These are phyloP conservation scores for Thecocarcelia acutangulata DNA, from an alignment of 2,888 invertebrate species.

Conservation along the genomic window DNA sequence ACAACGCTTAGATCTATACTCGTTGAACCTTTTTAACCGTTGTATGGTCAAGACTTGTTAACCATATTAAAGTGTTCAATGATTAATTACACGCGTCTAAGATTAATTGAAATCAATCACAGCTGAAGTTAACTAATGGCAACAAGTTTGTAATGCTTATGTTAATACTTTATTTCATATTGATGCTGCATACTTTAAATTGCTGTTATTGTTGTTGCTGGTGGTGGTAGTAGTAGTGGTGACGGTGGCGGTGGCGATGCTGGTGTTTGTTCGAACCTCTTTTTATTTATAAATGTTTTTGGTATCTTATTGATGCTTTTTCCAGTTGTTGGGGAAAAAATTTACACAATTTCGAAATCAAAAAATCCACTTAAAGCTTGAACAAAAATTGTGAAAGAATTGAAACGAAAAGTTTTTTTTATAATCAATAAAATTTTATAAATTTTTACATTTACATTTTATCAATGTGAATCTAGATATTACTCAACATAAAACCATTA, in stretches of 20 bases:
- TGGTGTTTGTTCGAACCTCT: slow-evolving; percentile 2
- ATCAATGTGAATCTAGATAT: too few species aligned
- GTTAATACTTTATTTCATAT: slow-evolving; percentile 64
- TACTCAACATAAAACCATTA: too few species aligned
- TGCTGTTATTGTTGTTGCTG: slow-evolving; percentile 28
- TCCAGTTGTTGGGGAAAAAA: slow-evolving; percentile 34
- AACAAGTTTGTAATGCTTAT: slow-evolving; percentile 79
- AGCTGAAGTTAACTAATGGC: slow-evolving; percentile 82
- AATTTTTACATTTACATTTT: not conserved
- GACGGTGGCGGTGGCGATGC: slow-evolving; percentile 16
- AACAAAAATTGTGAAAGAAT: slow-evolving; percentile 54
- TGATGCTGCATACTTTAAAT: slow-evolving; percentile 52
- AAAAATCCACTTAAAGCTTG: slow-evolving; percentile 61
- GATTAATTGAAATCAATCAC: slow-evolving; percentile 82
- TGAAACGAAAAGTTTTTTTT: not conserved
- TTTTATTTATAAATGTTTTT: slow-evolving; percentile 42
- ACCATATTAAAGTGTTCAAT: slow-evolving; percentile 82
- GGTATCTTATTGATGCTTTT: slow-evolving; percentile 2
- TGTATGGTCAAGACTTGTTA: slow-evolving; percentile 80
- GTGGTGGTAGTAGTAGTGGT: slow-evolving; percentile 28
- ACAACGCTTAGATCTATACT: slow-evolving; percentile 66
- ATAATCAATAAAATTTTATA: not conserved
- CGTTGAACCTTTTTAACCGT: slow-evolving; percentile 80
- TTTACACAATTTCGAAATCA: slow-evolving; percentile 45
- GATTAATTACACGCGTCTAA: slow-evolving; percentile 82